Base-by-base conservation (phyloP, 2,888 invertebrate species). In the Coelinius sp. region DNA sequence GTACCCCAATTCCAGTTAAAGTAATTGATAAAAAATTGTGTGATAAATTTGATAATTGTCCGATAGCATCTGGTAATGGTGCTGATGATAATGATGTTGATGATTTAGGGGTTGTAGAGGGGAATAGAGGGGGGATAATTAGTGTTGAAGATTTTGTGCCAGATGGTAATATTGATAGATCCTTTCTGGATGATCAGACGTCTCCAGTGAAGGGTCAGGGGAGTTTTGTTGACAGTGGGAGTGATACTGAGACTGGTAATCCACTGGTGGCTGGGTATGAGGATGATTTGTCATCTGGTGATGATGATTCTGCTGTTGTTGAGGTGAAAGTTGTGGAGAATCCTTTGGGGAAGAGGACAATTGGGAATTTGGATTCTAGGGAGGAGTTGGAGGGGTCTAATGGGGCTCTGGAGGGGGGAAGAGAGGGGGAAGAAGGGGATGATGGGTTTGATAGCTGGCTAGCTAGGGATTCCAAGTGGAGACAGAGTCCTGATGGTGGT, bases 251-350 rank as follows among this genome's bases (percentile, higher is more conserved):
- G 76, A 89, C 91, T 38, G 92, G 91, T 6, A 95, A 95, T 89
- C 95, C 95, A 24, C 89, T 94, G 82, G 95, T 97, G 0, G 94
- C 94, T 25, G 93, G 93, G 64, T 93, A 94, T 78, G 94, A 95
- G 87, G 96, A 97, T 84, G 96, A 97, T 84, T 88, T 96, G 53
- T 94, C 94, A 79, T 92, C 93, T 0, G 92, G 92, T 56, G 93
- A 93, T 75, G 87, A 88, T 76, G 75, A 81, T 20, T 68, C 74
- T 7, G 85, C 82, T 75, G 84, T 79, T 70, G 82, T 82, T 38
- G 76, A 81, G 70, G 73, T 77, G 1, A 81, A 81, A 64, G 70
- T 75, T 12, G 77, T 83, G 46, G 87, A 85, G 77, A 88, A 86
- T 82, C 88, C 85, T 5, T 75, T 86, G 14, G 31, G 27, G 2